These are phyloP conservation scores for Phymatocera aterrima DNA, from an alignment of 2,888 invertebrate genomes.

Conservation along the genomic window DNA sequence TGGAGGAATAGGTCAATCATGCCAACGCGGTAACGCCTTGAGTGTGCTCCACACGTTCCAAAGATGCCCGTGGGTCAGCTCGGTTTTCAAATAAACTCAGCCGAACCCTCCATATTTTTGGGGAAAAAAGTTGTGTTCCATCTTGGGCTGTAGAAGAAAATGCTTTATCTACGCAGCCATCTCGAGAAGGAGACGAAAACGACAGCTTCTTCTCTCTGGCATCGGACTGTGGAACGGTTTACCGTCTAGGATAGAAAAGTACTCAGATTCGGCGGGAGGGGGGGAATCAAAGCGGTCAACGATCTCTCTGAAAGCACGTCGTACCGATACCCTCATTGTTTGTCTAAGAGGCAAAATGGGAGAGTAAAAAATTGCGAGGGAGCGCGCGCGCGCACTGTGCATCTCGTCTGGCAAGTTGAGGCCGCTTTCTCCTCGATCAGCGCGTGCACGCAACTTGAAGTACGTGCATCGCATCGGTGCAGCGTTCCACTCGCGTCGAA, in stretches of 20 bases:
- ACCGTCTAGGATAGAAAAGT: too few species aligned
- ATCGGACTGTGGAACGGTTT: too few species aligned
- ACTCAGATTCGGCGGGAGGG: too few species aligned
- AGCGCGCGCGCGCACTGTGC: slow-evolving; percentile 16
- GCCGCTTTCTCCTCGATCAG: slow-evolving; percentile 38
- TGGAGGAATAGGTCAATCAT: slow-evolving; percentile 35
- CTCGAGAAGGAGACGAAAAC: too few species aligned
- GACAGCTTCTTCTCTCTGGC: too few species aligned
- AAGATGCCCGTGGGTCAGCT: slow-evolving; percentile 10
- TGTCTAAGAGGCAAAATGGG: too few species aligned
- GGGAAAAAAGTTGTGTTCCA: too few species aligned
- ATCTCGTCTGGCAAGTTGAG: slow-evolving; percentile 18
- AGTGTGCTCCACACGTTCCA: slow-evolving; percentile 39
- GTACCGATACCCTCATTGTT: too few species aligned
- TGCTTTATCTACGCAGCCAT: too few species aligned
- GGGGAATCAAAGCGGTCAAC: neutral
- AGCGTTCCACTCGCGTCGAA: slow-evolving; percentile 19
- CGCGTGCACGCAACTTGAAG: slow-evolving; percentile 36
- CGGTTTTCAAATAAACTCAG: neutral
- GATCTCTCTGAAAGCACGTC: too few species aligned
- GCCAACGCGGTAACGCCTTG: slow-evolving; percentile 10
- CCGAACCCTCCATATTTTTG: neutral
- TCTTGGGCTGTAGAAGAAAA: too few species aligned
- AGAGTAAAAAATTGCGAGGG: neutral
- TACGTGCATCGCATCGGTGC: neutral